Evolutionary conservation across 2,888 invertebrate genomes (phyloP), one percentile per base, ranked within the genome.

Genomic region (Plebejus anna): DNA sequence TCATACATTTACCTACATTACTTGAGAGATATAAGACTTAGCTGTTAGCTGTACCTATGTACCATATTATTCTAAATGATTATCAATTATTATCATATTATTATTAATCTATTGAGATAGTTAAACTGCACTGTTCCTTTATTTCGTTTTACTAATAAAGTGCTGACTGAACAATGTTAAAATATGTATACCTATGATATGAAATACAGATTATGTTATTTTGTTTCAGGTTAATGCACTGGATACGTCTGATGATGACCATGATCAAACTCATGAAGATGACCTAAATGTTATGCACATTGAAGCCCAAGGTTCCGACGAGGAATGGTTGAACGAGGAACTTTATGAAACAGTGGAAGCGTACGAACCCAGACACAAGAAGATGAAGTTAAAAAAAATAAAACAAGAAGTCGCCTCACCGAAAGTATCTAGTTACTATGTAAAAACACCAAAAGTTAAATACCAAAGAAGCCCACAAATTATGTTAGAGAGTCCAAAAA

Each of bases 251-350:
- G 91, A 90, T 36, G 80, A 82, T 0, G 89, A 85, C 9, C 78
- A 78, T 77, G 84, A 28, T 42, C 42, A 88, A 11, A 78, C 78
- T 5, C 57, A 70, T 36, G 81, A 82, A 9, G 86, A 87, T 6
- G 84, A 86, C 5, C 86, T 90, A 0, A 83, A 87, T 77, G 89
- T 92, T 2, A 83, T 88, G 2, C 89, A 91, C 79, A 87, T 92
- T 38, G 85, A 86, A 38, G 81, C 82, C 51, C 80, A 84, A 32
- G 86, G 82, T 4, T 87, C 90, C 0, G 90, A 91, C 6, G 94
- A 93, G 66, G 94, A 94, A 80, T 94, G 94, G 94, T 82, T 94
- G 0, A 93, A 91, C 55, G 92, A 92, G 0, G 91, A 91, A 36
- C 84, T 89, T 0, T 90, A 88, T 79, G 87, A 80, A 82, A 85